These are phyloP conservation scores for Danaus plexippus DNA, from an alignment of 1,140 invertebrate genomes.

Conservation along the genomic window DNA sequence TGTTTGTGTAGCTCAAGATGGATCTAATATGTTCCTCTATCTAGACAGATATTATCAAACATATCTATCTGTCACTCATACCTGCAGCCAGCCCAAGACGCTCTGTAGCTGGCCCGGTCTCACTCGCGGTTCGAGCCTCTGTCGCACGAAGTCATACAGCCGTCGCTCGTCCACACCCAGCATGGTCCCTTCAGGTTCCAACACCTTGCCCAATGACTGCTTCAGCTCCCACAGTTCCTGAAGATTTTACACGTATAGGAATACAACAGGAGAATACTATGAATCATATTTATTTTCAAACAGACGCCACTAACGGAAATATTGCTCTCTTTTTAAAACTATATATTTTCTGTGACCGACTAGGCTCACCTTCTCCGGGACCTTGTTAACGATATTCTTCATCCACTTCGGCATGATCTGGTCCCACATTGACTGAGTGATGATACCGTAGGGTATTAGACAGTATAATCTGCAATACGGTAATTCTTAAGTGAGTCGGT, in stretches of 20 bases:
- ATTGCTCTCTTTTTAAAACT: too few species aligned
- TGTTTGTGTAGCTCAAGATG: too few species aligned
- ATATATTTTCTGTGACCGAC: too few species aligned
- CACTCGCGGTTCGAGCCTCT: conserved; percentile 78
- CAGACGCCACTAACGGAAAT: too few species aligned
- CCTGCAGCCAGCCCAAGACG: conserved; percentile 95
- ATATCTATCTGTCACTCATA: conserved; percentile 38
- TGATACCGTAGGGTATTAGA: conserved; percentile 97
- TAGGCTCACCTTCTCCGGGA: conserved; percentile 83
- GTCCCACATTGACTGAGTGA: conserved; percentile 96
- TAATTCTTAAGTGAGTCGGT: conserved; percentile 5
- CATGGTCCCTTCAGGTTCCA: conserved; percentile 96
- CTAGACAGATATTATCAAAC: conserved; percentile 21
- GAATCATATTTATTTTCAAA: too few species aligned
- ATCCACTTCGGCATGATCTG: conserved; percentile 99
- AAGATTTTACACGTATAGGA: neutral
- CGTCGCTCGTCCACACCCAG: conserved; percentile 93
- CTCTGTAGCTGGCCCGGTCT: conserved; percentile 88
- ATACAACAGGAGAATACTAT: too few species aligned
- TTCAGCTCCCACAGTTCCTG: conserved; percentile 86
- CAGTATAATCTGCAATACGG: conserved; percentile 83
- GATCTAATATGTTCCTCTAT: too few species aligned
- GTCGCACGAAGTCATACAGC: conserved; percentile 98
- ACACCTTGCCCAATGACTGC: conserved; percentile 94
- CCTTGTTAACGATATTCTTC: conserved; percentile 96